phyloP scores from a whole-genome alignment of 2,797 vertebrate species.

The Etheostoma perlongum region DNA sequence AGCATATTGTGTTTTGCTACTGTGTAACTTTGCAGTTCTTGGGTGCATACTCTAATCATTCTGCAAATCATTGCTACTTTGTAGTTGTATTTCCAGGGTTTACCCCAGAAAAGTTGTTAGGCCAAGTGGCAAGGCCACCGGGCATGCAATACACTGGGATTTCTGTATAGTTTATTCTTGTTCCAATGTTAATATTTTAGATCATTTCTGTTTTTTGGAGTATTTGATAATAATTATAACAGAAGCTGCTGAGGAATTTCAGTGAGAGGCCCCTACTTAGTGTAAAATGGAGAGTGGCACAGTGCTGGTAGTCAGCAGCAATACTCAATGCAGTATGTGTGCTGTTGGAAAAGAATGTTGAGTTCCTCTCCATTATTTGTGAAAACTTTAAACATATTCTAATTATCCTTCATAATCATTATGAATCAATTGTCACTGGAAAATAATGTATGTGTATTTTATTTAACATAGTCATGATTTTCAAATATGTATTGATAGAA shows the following conservation, averaged over 20 bases:
- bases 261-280: no score
- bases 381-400: neutral
- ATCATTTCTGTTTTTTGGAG: neutral
- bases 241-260: no score
- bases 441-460: neutral
- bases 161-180: no score
- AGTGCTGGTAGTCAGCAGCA: neutral
- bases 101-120: no score
- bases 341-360: no score
- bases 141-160: no score
- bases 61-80: no score
- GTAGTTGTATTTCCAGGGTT: no score
- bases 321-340: no score
- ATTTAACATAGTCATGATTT: neutral
- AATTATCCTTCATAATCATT: neutral
- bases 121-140: no score
- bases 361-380: neutral
- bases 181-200: neutral
- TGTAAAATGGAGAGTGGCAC: no score
- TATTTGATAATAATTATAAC: no score
- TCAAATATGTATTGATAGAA: neutral
- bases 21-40: neutral
- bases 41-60: neutral
- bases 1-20: neutral
- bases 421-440: neutral